Evolutionary conservation across 35 echinoderm and acorn worm genomes (phyloP), one percentile per base, ranked within the genome.

Genomic region (Diadema setosum): DNA sequence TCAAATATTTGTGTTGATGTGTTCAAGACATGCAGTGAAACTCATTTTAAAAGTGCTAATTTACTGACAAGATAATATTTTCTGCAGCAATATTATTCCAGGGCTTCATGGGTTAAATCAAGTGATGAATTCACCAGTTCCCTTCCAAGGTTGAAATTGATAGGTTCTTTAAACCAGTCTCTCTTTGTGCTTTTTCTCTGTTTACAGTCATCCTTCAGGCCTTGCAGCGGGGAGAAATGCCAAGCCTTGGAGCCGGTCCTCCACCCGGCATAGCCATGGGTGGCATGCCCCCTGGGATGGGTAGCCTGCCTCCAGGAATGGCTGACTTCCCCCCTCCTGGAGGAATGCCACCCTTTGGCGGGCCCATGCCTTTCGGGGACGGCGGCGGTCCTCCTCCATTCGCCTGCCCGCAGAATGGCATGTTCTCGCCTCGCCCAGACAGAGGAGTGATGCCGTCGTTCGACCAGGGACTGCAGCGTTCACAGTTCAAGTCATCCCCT

Each of bases 281-380:
- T 59, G 81, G 44, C n/a, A 52, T 60, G 81, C 81, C 81, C 0
- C 81, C 46, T 18, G 81, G 81, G 37, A 78, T 78, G 73, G 20
- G 73, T 11, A 41, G 40, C 24, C 24, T 78, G 35, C 73, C 73
- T 35, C 73, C 73, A 2, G 81, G 81, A 46, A 80, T 80, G 58
- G 58, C 21, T 8, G 58, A 30, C 15, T 34, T 41, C 20, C 44
- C 44, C 73, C 73, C 73, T 78, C 73, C 73, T 11, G 45, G 81
- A 29, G 81, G 45, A 4, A 83, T 36, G 39, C 81, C 46, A 24
- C 55, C 81, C 2, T 83, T 59, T 59, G 81, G 81, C 25, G 45
- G 34, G 7, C 3, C 42, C 24, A 56, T 76, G 73, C 36, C 36
- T 0, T 44, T 78, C 25, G 45, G 56, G 58, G 81, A 60, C n/a